These are phyloP conservation scores for Drosophila saltans DNA, from an alignment of 1,140 invertebrate genomes.

Conservation along the genomic window DNA sequence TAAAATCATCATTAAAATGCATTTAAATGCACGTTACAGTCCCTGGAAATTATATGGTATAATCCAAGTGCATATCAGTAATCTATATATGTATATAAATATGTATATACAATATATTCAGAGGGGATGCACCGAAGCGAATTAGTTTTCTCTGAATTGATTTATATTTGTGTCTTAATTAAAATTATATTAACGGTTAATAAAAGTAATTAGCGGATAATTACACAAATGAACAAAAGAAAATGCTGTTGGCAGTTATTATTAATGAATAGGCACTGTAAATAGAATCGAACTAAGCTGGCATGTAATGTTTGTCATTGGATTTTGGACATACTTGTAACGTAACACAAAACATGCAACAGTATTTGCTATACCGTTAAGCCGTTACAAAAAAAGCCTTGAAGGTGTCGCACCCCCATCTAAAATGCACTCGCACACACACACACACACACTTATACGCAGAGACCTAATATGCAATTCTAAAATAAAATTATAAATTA, in stretches of 20 bases:
- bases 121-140: background rate
- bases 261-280: constrained; percentile 4
- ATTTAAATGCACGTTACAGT: background rate
- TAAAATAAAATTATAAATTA: constrained; percentile 36
- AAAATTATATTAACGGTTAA: constrained; percentile 20
- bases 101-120: too few species aligned
- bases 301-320: background rate
- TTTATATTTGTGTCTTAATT: constrained; percentile 24
- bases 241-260: background rate
- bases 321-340: constrained; percentile 12
- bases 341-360: constrained; percentile 33
- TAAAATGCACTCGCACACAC: constrained; percentile 3
- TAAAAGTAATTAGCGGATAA: constrained; percentile 21
- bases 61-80: background rate
- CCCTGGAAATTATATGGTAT: background rate
- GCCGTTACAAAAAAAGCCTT: constrained; percentile 1
- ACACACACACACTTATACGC: constrained; percentile 16
- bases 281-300: constrained; percentile 1
- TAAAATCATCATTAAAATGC: background rate
- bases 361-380: constrained; percentile 1
- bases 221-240: constrained; percentile 4
- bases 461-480: constrained; percentile 1
- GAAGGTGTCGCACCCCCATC: background rate
- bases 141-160: background rate
- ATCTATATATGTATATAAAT: background rate